Percentiles rank a stretch among this genome's conserved stretches.
Conservation (phyloP, 1,140 invertebrate genomes). For the Drosophila bifasciata region DNA sequence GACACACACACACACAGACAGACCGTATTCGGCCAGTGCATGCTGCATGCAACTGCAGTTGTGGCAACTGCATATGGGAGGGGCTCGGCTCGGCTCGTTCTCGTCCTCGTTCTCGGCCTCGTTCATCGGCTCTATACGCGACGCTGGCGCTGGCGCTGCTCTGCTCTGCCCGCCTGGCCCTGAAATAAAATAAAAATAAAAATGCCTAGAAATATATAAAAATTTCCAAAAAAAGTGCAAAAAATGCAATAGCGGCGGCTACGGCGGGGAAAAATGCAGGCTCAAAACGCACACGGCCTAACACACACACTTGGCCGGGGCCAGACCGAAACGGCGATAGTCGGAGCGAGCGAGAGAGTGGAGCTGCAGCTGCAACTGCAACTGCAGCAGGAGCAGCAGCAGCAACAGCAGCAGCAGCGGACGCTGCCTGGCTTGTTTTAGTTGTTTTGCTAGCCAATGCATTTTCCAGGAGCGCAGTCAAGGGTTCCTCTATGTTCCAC, state of each 20-base stretch:
- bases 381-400: constrained; percentile 14
- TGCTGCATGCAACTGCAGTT: constrained; percentile 2
- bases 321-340: constrained; percentile 44
- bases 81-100: constrained; percentile 23
- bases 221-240: constrained; percentile 63
- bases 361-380: constrained; percentile 6
- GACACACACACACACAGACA: neutral
- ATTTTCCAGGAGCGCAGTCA: constrained; percentile 65
- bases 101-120: constrained; percentile 2
- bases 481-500: no score
- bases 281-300: constrained; percentile 62
- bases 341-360: constrained; percentile 32
- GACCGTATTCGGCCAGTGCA: constrained; percentile 1
- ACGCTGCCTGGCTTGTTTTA: constrained; percentile 44
- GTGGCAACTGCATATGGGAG: constrained; percentile 44
- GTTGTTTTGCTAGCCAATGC: constrained; percentile 74
- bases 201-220: constrained; percentile 71
- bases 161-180: constrained; percentile 36
- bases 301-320: constrained; percentile 50
- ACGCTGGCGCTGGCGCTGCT: neutral
- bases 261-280: constrained; percentile 37
- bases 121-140: constrained; percentile 3
- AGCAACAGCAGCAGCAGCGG: constrained; percentile 18
- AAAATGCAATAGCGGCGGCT: constrained; percentile 39
- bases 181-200: constrained; percentile 54